These are phyloP conservation scores for Poeciliopsis presidionis DNA, from an alignment of 2,797 vertebrate genomes.

Conservation along the genomic window DNA sequence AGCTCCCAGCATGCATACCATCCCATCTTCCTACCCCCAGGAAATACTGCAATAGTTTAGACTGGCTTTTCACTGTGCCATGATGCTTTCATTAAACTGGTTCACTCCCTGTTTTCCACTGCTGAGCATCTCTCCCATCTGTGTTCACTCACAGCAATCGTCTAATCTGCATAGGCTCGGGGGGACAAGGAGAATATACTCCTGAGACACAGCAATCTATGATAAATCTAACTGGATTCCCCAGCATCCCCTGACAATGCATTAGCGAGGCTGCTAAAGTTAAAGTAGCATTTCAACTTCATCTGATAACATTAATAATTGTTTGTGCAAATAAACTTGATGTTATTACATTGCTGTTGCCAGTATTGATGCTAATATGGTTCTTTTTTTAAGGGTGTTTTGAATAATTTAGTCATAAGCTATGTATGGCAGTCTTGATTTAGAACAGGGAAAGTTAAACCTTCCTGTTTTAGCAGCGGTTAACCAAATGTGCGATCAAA, in stretches of 20 bases:
- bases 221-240: conserved; percentile 57
- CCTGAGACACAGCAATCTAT: conserved; percentile 50
- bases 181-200: conserved; percentile 57
- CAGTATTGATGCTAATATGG: background rate
- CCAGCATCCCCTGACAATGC: conserved; percentile 37
- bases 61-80: conserved; percentile 78
- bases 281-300: background rate
- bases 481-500: background rate
- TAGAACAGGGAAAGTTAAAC: background rate
- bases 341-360: background rate
- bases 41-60: conserved; percentile 76
- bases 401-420: background rate
- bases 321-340: background rate
- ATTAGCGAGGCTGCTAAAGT: conserved; percentile 1
- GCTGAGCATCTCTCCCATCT: conserved; percentile 80
- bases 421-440: background rate
- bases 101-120: conserved; percentile 82
- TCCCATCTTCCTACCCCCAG: conserved; percentile 82
- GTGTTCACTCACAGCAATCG: conserved; percentile 69
- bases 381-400: background rate
- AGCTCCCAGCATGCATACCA: conserved; percentile 82
- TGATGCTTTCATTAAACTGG: conserved; percentile 83
- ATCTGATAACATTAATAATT: background rate
- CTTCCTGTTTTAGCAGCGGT: background rate
- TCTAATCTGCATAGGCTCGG: conserved; percentile 60